phyloP scores from a whole-genome alignment of 2,113 vertebrate species.

The Corythaeola cristata region DNA sequence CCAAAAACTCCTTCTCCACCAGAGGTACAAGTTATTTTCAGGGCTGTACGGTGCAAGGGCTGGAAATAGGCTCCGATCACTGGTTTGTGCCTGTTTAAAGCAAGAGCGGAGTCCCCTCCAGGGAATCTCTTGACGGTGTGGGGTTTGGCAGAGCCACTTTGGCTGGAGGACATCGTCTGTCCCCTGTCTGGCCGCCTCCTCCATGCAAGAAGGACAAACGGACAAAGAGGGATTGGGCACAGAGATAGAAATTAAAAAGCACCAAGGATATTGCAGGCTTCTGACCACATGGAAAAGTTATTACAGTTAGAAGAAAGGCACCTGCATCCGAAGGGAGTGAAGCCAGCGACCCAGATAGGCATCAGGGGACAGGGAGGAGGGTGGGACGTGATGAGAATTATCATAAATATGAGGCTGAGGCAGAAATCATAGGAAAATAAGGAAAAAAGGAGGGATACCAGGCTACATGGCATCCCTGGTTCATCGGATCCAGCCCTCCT shows the following conservation, averaged over 20 bases:
- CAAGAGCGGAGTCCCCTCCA: neutral
- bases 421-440: neutral
- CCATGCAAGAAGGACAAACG: neutral
- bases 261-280: neutral
- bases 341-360: neutral
- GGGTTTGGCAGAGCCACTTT: neutral
- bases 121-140: neutral
- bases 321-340: slow-evolving; percentile 11
- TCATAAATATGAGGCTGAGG: neutral
- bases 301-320: slow-evolving; percentile 8
- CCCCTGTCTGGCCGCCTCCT: neutral
- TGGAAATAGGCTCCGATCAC: neutral
- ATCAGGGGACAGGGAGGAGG: neutral
- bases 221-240: neutral
- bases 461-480: neutral
- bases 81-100: neutral
- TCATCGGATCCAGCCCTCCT: accelerated
- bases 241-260: neutral
- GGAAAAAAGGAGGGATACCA: neutral
- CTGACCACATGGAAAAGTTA: neutral
- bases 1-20: neutral
- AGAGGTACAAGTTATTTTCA: neutral
- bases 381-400: neutral
- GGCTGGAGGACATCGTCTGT: neutral
- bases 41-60: neutral